Evolutionary conservation across 2,113 vertebrate species (phyloP), one percentile per base, ranked within the genome.

Genomic region (Panurus biarmicus): DNA sequence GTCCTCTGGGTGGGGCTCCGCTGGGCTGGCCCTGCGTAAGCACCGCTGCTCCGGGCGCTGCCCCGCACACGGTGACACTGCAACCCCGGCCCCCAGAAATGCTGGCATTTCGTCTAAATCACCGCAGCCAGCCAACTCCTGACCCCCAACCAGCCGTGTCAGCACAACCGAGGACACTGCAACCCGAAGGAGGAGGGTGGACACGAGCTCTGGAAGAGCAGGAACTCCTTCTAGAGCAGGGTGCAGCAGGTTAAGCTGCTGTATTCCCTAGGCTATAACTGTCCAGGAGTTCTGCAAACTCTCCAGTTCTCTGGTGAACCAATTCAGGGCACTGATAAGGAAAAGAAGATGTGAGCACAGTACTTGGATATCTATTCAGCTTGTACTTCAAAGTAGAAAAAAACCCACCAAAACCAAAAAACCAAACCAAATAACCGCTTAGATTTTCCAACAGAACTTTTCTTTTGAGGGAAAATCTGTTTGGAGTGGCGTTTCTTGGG

Each of bases 1-100:
- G n/a, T 25, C 65, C 87, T 82, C 54, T 26, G 40, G 8, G 10
- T 9, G 31, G 26, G 35, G 11, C 12, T 7, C 6, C 6, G 36
- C 14, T 4, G 14, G 44, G 62, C 53, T 72, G 35, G 35, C 24
- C 36, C 56, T 1, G 14, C 6, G 8, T 56, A 48, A 66, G 67
- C 31, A 7, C 5, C 7, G 19, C 45, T 3, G 3, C 58, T 33
- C 11, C 2, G 2, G 51, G 56, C 31, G 18, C 50, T 57, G 69
- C 29, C 36, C 0, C 0, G 1, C 50, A 15, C 11, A 1, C 31
- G 4, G 57, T 9, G 23, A 29, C 38, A 3, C 38, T 29, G 40
- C 35, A 57, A 11, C 7, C 14, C 3, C 0, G 0, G 25, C 62
- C 66, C 42, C 29, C 69, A 58, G 56, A 48, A 74, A n/a, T 12